Evolutionary conservation across 2,797 vertebrate species (phyloP).

Genomic region (Remorina albescens): DNA sequence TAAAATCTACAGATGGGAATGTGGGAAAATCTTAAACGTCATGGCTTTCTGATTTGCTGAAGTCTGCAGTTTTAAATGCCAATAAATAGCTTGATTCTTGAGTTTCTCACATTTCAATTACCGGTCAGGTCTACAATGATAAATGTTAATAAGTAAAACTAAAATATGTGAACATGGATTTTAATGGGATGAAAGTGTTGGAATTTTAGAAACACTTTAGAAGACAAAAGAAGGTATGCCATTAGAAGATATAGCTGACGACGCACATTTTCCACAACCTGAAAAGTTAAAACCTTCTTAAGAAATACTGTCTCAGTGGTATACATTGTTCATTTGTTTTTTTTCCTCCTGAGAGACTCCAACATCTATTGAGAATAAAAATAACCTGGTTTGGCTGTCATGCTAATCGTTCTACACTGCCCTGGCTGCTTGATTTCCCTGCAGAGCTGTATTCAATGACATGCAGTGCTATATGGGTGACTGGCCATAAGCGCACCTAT

Average conservation of each 20-base stretch:
- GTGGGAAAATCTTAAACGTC: conserved; percentile 11
- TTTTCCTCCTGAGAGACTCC: conserved; percentile 24
- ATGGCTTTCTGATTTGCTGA: conserved; percentile 4
- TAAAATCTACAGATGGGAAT: conserved; percentile 2
- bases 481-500: conserved; percentile 64
- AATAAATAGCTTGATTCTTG: conserved; percentile 5
- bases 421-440: conserved; percentile 71
- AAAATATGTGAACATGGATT: not conserved
- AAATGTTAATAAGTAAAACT: not conserved
- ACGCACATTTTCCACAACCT: not conserved
- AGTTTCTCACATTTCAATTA: not conserved
- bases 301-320: not conserved
- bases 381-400: conserved; percentile 46
- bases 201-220: not conserved
- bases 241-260: not conserved
- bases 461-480: conserved; percentile 12
- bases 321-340: conserved; percentile 37
- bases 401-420: conserved; percentile 48
- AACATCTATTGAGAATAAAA: conserved; percentile 66
- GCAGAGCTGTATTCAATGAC: conserved; percentile 55
- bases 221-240: not conserved
- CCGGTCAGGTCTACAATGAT: not conserved
- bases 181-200: too few species aligned
- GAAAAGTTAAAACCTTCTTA: not conserved
- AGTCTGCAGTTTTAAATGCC: conserved; percentile 22